Percentiles rank a stretch among this genome's conserved stretches.
Evolutionary conservation across 2,888 invertebrate species (phyloP).

Genomic region (Lypha dubia): DNA sequence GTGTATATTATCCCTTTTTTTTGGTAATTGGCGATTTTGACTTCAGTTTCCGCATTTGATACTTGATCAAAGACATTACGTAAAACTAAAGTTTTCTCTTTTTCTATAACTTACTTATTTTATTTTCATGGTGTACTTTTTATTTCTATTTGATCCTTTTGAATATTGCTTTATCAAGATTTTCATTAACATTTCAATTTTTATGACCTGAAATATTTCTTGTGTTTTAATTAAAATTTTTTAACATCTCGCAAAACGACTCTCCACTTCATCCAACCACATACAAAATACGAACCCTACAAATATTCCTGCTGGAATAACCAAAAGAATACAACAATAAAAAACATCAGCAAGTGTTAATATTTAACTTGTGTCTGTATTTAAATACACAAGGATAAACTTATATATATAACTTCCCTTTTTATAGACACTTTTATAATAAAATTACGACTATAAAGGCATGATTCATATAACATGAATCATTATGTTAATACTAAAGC

Average conservation of each 20-base stretch:
- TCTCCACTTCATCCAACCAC: neutral
- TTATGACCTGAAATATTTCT: constrained; percentile 1
- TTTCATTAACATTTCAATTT: neutral
- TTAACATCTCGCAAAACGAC: neutral
- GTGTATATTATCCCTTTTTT: too few species aligned
- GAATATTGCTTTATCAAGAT: neutral
- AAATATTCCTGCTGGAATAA: neutral
- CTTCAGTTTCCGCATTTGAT: too few species aligned
- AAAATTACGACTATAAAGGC: constrained; percentile 66
- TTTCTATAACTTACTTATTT: neutral
- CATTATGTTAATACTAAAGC: constrained; percentile 71
- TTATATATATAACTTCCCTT: constrained; percentile 40
- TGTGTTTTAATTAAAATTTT: constrained; percentile 41
- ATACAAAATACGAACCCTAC: neutral
- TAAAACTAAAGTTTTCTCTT: too few species aligned
- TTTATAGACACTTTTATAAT: constrained; percentile 64
- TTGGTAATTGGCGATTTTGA: too few species aligned
- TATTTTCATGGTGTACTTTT: neutral
- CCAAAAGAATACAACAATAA: constrained; percentile 11
- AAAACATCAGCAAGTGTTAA: constrained; percentile 49
- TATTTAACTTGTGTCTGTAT: constrained; percentile 69
- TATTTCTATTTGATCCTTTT: neutral
- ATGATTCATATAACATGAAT: constrained; percentile 70
- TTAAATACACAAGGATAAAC: constrained; percentile 36
- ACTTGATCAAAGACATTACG: too few species aligned